Evolutionary conservation across 1,140 invertebrate genomes (phyloP).

Genomic region (Whitmania pigra): DNA sequence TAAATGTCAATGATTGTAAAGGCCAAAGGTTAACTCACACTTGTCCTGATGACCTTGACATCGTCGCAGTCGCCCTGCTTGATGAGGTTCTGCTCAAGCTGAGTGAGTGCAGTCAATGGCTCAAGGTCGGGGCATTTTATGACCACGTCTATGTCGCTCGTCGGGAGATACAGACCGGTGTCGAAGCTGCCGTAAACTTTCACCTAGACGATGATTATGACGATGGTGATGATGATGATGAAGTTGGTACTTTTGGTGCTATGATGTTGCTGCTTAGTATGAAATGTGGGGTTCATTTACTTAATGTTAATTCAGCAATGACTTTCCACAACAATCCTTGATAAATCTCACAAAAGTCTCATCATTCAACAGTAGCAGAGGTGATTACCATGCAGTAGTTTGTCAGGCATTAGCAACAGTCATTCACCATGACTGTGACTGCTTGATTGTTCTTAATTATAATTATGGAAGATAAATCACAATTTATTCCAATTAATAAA

Average conservation of each 20-base stretch:
- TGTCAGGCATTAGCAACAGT: too few relatives aligned
- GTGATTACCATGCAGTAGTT: too few relatives aligned
- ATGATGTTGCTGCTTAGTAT: too few relatives aligned
- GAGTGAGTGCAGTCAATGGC: constrained; percentile 68
- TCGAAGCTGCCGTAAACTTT: constrained; percentile 88
- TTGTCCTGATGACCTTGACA: constrained; percentile 81
- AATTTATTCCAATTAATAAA: too few relatives aligned
- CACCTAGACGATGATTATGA: constrained; percentile 42
- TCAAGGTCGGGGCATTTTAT: constrained; percentile 78
- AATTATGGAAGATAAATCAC: too few relatives aligned
- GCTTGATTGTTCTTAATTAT: too few relatives aligned
- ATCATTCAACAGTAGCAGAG: not conserved
- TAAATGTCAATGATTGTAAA: too few relatives aligned
- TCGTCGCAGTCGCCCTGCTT: constrained; percentile 74
- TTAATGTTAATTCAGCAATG: too few relatives aligned
- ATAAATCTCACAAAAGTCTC: too few relatives aligned
- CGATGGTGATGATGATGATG: not conserved
- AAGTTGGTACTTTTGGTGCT: not conserved
- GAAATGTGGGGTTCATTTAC: too few relatives aligned
- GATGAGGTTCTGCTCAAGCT: constrained; percentile 73
- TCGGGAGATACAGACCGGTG: constrained; percentile 83
- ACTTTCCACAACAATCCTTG: too few relatives aligned
- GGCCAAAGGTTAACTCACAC: constrained; percentile 45
- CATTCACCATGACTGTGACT: too few relatives aligned
- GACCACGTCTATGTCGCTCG: constrained; percentile 92